phyloP scores from a whole-genome alignment of 53 echinoderm and acorn worm genomes.

The Stichopus horrens region DNA sequence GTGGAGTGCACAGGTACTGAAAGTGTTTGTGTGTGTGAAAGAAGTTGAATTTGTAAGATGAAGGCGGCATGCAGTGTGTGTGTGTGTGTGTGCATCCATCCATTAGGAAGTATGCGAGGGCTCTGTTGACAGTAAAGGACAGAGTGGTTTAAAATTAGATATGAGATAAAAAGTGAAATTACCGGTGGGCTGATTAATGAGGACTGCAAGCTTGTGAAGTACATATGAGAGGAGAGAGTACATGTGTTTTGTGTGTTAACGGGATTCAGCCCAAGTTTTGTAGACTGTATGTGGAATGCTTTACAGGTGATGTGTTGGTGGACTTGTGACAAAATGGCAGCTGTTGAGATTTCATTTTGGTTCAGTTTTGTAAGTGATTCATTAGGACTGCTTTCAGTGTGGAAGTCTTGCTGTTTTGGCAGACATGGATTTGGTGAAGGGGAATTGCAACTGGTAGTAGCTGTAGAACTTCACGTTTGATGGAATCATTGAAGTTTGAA shows the following conservation, averaged over 20 bases:
- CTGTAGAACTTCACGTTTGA: too few relatives aligned
- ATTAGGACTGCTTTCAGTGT: too few relatives aligned
- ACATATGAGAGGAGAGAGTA: not conserved
- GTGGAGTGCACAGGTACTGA: slow-evolving; percentile 23
- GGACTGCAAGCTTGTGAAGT: slow-evolving; percentile 17
- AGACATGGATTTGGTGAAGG: too few relatives aligned
- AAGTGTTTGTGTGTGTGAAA: not conserved
- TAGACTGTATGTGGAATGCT: not conserved
- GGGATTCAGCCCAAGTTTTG: too few relatives aligned
- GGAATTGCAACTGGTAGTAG: too few relatives aligned
- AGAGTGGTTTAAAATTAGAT: slow-evolving; percentile 30
- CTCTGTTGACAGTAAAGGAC: not conserved
- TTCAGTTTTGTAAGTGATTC: too few relatives aligned
- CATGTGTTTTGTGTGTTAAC: too few relatives aligned
- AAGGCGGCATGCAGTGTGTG: not conserved
- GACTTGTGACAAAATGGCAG: not conserved
- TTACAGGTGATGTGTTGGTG: not conserved
- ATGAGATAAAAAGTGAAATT: slow-evolving; percentile 26
- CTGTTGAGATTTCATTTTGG: not conserved
- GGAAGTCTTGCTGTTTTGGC: too few relatives aligned
- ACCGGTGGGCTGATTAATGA: slow-evolving; percentile 33
- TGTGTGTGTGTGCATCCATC: not conserved
- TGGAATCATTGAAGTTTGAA: too few relatives aligned
- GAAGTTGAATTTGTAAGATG: not conserved
- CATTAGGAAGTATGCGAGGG: not conserved